Base-by-base conservation (phyloP, 2,797 vertebrate species). In the Tangara arthus region DNA sequence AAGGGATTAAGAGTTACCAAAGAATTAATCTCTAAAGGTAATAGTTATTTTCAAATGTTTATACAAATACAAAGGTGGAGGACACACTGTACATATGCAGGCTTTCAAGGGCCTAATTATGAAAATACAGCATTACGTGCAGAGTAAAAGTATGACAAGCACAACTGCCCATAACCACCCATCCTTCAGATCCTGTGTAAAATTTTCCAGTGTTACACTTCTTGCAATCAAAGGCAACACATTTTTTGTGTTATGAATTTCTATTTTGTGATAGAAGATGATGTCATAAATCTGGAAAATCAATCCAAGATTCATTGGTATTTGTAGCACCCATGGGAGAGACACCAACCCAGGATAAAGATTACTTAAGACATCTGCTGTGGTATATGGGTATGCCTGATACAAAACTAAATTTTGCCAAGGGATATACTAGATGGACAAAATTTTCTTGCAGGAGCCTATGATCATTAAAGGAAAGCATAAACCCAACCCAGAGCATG, bases 171-270 rank as follows among this genome's bases (percentile, higher is more conserved):
- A 60, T 73, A 94, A 81, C 22, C 63, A 89, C 70, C 49, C 68
- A 28, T 46, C 15, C 42, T 81, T 87, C 78, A 87, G 90, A 50
- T 59, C 35, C 57, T 56, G 20, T 21, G 23, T 78, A 89, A 93
- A 80, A 91, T 69, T 95, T 65, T 89, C 82, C 52, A 83, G 87
- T 59, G 37, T 68, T 86, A 91, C 77, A 96, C 28, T 82, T 57
- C 42, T 91, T 27, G 11, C 60, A 93, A 30, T 85, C 78, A 64
- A 39, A 59, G 14, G 4, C 46, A 94, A 93, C 82, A 85, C 3
- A 69, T 81, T 95, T 96, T 94, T 94, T 21, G 37, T 1, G 27
- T 93, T 96, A 93, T 49, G 47, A 60, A 60, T 60, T 88, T 83
- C 55, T 85, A 46, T 90, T 93, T 84, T 79, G 52, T 84, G 60